These are phyloP conservation scores for Sebastes iracundus DNA, from an alignment of 2,797 vertebrate genomes.

Conservation along the genomic window DNA sequence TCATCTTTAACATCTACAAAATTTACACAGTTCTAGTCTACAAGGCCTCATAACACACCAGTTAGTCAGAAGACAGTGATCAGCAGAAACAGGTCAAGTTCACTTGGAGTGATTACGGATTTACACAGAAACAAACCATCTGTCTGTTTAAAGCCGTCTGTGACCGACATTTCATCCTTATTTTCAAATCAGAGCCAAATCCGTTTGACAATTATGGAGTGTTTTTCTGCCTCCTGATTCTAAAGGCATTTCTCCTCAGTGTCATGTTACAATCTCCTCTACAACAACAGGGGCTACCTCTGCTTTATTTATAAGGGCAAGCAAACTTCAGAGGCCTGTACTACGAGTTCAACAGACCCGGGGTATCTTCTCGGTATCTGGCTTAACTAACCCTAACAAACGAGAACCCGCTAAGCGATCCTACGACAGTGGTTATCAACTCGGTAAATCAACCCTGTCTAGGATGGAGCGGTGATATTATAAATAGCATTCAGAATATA, in stretches of 20 bases:
- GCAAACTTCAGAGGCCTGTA: not conserved
- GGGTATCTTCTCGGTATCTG: too few species aligned
- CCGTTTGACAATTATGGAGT: not conserved
- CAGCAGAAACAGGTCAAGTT: not conserved
- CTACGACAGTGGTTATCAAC: too few species aligned
- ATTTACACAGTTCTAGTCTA: constrained; percentile 32
- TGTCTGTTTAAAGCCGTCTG: constrained; percentile 12
- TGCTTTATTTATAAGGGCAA: not conserved
- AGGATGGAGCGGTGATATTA: too few species aligned
- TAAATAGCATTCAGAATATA: too few species aligned
- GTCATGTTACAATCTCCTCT: not conserved
- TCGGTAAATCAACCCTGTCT: too few species aligned
- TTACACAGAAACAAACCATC: constrained; percentile 23
- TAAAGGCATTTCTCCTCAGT: not conserved
- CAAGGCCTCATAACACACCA: constrained; percentile 40
- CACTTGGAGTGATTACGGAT: not conserved
- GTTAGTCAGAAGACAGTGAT: constrained; percentile 13
- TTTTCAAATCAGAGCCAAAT: constrained; percentile 12
- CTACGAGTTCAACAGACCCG: too few species aligned
- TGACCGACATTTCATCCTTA: constrained; percentile 7
- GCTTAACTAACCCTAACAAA: too few species aligned
- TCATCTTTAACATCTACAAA: constrained; percentile 35
- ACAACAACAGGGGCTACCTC: not conserved
- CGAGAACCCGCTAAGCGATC: too few species aligned
- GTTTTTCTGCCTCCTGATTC: not conserved